Conservation (phyloP, 1,140 invertebrate species). For the Conus ventricosus region DNA sequence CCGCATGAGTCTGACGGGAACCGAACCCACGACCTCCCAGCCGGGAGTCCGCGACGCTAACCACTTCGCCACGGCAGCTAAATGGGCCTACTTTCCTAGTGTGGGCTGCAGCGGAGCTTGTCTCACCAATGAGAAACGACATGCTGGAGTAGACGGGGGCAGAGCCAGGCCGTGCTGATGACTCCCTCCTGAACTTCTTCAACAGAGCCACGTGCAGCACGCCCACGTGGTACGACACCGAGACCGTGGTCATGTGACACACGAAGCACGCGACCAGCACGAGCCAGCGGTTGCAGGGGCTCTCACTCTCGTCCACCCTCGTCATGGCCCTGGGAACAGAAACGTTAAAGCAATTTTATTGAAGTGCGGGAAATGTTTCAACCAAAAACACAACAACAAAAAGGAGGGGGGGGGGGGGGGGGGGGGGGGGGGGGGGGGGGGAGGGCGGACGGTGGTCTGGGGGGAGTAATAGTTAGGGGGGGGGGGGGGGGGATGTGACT, state of each 20-base stretch:
- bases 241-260: slow-evolving; percentile 7
- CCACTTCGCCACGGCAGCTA: no score
- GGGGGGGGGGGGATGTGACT: no score
- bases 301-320: background rate
- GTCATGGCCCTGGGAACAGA: background rate
- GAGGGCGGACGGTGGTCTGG: no score
- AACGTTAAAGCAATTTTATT: background rate
- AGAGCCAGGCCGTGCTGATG: slow-evolving; percentile 28
- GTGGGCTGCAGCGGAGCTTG: no score
- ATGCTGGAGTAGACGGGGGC: slow-evolving; percentile 35
- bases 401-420: background rate
- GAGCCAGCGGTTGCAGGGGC: background rate
- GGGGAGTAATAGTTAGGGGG: background rate
- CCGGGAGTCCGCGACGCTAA: no score
- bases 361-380: no score
- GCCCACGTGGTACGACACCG: slow-evolving; percentile 17
- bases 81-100: no score
- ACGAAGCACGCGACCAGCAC: slow-evolving; percentile 27
- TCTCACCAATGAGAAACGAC: slow-evolving; percentile 28
- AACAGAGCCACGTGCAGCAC: slow-evolving; percentile 40
- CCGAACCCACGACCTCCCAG: no score
- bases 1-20: no score
- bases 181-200: slow-evolving; percentile 23
- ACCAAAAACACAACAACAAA: no score
- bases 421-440: no score